A percentile compares a stretch with the other conserved stretches of the same genome.
phyloP scores from a whole-genome alignment of 2,888 invertebrate species.

The Merodon equestris region DNA sequence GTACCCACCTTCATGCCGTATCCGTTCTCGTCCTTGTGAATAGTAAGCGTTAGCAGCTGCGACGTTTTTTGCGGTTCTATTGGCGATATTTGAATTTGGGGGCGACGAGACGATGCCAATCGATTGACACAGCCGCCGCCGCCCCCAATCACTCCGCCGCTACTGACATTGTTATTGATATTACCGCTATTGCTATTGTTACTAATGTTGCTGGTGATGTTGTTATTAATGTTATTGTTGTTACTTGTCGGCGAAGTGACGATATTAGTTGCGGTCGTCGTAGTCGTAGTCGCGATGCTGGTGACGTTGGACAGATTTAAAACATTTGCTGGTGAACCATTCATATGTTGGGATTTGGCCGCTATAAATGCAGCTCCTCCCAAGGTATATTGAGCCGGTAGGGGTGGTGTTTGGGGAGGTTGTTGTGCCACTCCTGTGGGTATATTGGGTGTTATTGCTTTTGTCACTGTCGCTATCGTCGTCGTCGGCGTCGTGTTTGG shows the following conservation, averaged over 20 bases:
- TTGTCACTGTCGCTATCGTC: slow-evolving; percentile 31
- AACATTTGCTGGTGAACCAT: slow-evolving; percentile 71
- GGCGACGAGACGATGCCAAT: slow-evolving; percentile 73
- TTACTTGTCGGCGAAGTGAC: slow-evolving; percentile 37
- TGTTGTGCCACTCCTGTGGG: slow-evolving; percentile 43
- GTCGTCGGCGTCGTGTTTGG: slow-evolving; percentile 24
- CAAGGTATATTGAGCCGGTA: slow-evolving; percentile 71
- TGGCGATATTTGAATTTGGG: slow-evolving; percentile 73
- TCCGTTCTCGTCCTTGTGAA: slow-evolving; percentile 78
- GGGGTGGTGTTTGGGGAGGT: slow-evolving; percentile 76
- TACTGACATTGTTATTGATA: slow-evolving; percentile 63
- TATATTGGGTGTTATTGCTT: slow-evolving; percentile 28
- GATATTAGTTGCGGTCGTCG: background rate
- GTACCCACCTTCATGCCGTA: slow-evolving; percentile 79
- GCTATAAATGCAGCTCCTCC: slow-evolving; percentile 57
- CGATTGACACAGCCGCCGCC: slow-evolving; percentile 70
- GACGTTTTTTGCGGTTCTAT: slow-evolving; percentile 75
- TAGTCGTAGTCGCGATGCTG: background rate
- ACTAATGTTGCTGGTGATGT: slow-evolving; percentile 52
- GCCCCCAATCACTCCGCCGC: slow-evolving; percentile 68
- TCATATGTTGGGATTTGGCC: slow-evolving; percentile 71
- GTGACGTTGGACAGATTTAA: slow-evolving; percentile 32
- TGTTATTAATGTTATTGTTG: slow-evolving; percentile 45
- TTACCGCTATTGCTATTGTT: slow-evolving; percentile 63
- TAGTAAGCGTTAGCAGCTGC: slow-evolving; percentile 77